Evolutionary conservation across 2,797 vertebrate species (phyloP).

Genomic region (Chanos chanos): DNA sequence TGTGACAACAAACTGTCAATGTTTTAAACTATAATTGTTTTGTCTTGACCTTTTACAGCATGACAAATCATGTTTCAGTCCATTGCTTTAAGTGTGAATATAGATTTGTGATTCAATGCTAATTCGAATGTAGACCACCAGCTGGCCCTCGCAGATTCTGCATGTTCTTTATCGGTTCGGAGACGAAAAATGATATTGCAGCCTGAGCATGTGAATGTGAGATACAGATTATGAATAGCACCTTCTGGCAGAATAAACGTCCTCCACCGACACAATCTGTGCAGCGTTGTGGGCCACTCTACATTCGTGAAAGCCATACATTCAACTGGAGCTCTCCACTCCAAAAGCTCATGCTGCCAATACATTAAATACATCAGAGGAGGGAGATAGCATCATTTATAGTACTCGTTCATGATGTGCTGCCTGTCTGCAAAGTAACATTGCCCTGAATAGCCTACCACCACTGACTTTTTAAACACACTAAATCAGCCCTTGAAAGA

Average conservation of each 20-base stretch:
- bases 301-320: conserved; percentile 53
- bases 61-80: conserved; percentile 15
- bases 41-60: conserved; percentile 2
- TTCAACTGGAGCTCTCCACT: conserved; percentile 37
- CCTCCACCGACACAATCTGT: conserved; percentile 45
- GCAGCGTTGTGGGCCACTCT: conserved; percentile 48
- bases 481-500: conserved; percentile 78
- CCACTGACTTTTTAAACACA: conserved; percentile 67
- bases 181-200: conserved; percentile 40
- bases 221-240: conserved; percentile 53
- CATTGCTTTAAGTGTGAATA: conserved; percentile 8
- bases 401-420: conserved; percentile 46
- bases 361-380: conserved; percentile 51
- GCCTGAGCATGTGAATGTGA: conserved; percentile 27
- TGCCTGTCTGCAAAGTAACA: conserved; percentile 36
- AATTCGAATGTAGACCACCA: conserved; percentile 30
- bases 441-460: conserved; percentile 44
- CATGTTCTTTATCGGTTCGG: conserved; percentile 47
- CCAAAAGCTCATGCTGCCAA: conserved; percentile 34
- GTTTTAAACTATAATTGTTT: no score
- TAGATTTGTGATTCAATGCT: conserved; percentile 25
- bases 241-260: conserved; percentile 50
- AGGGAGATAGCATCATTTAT: conserved; percentile 50
- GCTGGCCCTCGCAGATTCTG: conserved; percentile 29
- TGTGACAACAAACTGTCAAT: no score